A percentile compares a stretch with the other conserved stretches of the same genome.
These are phyloP conservation scores for Ennomos erosarius DNA, from an alignment of 2,888 invertebrate species.

Conservation along the genomic window DNA sequence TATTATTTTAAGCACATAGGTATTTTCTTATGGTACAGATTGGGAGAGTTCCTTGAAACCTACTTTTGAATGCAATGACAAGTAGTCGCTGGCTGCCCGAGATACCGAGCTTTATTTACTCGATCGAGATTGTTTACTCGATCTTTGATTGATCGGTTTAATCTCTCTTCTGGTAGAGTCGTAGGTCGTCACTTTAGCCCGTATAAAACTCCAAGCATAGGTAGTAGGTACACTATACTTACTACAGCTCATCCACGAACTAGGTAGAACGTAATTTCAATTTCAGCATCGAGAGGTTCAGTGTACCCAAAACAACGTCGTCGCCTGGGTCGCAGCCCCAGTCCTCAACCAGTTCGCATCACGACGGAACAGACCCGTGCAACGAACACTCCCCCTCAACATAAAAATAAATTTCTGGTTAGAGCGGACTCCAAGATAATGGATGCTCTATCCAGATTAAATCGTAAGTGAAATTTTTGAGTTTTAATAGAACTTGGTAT, in stretches of 20 bases:
- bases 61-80: too few species aligned
- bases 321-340: conserved; percentile 77
- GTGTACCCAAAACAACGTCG: conserved; percentile 55
- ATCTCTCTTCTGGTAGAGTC: too few species aligned
- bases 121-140: too few species aligned
- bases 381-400: conserved; percentile 62
- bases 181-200: too few species aligned
- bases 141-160: too few species aligned
- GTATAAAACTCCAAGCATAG: too few species aligned
- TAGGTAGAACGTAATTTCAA: not conserved
- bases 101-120: too few species aligned
- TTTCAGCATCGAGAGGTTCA: conserved; percentile 17
- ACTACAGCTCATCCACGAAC: too few species aligned
- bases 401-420: conserved; percentile 40
- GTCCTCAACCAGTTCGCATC: conserved; percentile 55
- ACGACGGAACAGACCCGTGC: conserved; percentile 62
- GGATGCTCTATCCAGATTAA: conserved; percentile 67
- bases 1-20: conserved; percentile 21
- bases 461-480: conserved; percentile 55
- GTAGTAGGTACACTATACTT: too few species aligned
- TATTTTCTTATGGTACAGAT: too few species aligned
- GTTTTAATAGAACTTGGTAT: not conserved
- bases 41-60: too few species aligned
- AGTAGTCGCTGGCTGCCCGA: too few species aligned
- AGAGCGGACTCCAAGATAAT: conserved; percentile 60